Base-by-base conservation (phyloP, 2,797 vertebrate species). In the Tinamus major region DNA sequence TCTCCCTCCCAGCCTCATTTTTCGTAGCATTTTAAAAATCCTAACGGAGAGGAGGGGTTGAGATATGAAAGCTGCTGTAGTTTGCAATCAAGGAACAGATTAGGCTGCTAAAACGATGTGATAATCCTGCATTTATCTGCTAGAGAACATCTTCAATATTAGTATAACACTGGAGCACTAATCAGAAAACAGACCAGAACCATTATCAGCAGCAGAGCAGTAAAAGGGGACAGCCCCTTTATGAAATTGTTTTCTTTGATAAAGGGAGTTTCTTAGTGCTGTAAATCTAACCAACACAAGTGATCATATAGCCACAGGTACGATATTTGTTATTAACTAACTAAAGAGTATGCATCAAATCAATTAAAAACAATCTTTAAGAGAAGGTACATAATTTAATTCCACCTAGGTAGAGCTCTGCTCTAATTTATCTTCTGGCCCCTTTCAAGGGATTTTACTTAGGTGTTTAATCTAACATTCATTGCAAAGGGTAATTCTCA, bases 341-440 rank as follows among this genome's bases (percentile, higher is more conserved):
- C 81, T 96, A 87, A 98, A 97, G 96, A 97, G 90, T 95, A 96
- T 96, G 94, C 72, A 90, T 84, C 97, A 97, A 97, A 98, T 97
- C 97, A 97, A 97, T 98, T 98, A 98, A 98, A 98, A 98, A 89
- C 87, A 97, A 92, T 96, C 97, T 97, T 97, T 97, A 97, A 96
- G 95, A 96, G 90, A 96, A 97, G 90, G 94, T 89, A 93, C 92
- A 95, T 97, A 95, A 97, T 97, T 97, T 97, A 96, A 95, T 94
- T 96, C 94, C 90, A 96, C 80, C 87, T 92, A 96, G 75, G 77
- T 95, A 95, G 83, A 67, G 89, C 76, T 95, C 92, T 72, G 91
- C 59, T 97, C 94, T 96, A 96, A 97, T 97, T 97, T 95, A 96
- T 97, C 95, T 98, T 96, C 95, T 91, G 95, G 95, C 93, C 92